Conservation (phyloP, 2,113 vertebrate genomes). For the Centropus bengalensis region DNA sequence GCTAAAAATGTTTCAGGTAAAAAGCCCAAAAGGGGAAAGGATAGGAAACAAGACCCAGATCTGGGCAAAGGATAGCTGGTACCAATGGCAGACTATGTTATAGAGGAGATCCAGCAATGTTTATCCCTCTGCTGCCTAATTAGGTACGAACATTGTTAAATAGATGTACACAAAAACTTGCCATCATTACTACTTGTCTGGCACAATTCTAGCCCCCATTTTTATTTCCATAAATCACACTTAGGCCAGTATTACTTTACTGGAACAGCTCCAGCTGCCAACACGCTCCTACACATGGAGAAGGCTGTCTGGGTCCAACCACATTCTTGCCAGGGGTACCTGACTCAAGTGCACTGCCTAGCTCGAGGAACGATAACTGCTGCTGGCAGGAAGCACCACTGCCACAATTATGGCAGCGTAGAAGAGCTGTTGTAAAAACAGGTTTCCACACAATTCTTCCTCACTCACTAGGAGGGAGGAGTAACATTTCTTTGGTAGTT, state of each 20-base stretch:
- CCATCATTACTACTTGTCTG: not conserved
- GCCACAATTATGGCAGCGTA: not conserved
- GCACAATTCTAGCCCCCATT: not conserved
- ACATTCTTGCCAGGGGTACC: not conserved
- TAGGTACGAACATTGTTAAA: not conserved
- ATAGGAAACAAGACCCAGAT: not conserved
- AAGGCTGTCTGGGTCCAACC: not conserved
- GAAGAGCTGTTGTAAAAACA: not conserved
- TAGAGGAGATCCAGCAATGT: not conserved
- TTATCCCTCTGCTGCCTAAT: not conserved
- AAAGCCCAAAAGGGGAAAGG: not conserved
- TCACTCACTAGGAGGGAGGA: not conserved
- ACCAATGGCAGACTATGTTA: not conserved
- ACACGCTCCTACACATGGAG: fast-evolving
- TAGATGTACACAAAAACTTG: not conserved
- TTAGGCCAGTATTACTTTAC: not conserved
- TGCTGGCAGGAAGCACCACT: not conserved
- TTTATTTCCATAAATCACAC: not conserved
- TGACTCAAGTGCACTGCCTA: not conserved
- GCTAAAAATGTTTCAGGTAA: not conserved
- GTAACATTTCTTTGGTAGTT: not conserved
- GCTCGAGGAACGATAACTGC: not conserved
- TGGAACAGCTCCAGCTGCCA: not conserved
- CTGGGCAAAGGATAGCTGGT: not conserved
- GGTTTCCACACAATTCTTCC: not conserved